phyloP scores from a whole-genome alignment of 2,113 vertebrate species.

The Tauraco erythrolophus region DNA sequence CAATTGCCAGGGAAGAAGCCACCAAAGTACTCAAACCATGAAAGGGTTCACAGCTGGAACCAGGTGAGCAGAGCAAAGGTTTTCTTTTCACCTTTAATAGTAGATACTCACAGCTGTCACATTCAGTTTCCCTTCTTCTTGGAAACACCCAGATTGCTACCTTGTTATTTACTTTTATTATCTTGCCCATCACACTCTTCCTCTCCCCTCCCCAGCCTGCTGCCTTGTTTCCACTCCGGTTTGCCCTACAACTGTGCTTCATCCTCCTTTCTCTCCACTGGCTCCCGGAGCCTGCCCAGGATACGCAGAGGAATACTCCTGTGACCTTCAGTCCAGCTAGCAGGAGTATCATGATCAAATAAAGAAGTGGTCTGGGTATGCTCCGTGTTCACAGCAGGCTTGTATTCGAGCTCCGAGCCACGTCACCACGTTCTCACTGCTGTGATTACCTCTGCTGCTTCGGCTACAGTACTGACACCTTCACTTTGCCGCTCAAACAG shows the following conservation, averaged over 20 bases:
- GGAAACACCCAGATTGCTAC: neutral
- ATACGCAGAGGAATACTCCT: fast-evolving
- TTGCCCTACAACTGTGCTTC: neutral
- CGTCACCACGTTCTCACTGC: neutral
- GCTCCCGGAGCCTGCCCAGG: neutral
- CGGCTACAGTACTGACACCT: neutral
- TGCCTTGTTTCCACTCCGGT: neutral
- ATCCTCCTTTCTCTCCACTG: no score
- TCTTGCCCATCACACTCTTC: neutral
- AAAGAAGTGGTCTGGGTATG: neutral
- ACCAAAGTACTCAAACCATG: neutral
- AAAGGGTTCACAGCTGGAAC: neutral
- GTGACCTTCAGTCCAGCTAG: neutral
- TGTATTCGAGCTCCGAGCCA: neutral
- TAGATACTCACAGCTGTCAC: neutral
- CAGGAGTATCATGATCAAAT: neutral
- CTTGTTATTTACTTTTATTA: neutral
- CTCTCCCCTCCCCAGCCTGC: neutral
- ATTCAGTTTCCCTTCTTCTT: neutral
- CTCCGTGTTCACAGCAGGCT: neutral
- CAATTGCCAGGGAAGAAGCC: neutral
- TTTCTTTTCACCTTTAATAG: neutral
- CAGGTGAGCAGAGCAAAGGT: neutral
- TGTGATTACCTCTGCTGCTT: neutral
- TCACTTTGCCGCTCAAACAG: neutral